phyloP scores from a whole-genome alignment of 2,113 vertebrate genomes.

The Callospermophilus lateralis region DNA sequence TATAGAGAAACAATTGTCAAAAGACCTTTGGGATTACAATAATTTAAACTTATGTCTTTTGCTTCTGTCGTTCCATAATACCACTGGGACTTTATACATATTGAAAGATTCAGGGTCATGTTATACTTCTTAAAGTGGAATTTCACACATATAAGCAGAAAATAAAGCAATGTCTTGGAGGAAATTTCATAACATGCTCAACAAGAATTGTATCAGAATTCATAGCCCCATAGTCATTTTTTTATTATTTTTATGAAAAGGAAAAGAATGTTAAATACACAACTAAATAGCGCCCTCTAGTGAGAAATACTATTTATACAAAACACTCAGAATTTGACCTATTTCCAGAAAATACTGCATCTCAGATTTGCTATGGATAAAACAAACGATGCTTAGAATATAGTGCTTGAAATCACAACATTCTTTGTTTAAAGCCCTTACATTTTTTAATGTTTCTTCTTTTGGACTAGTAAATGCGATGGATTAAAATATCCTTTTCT shows the following conservation, averaged over 20 bases:
- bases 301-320: neutral
- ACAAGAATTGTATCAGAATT: constrained; percentile 81
- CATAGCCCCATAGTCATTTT: constrained; percentile 16
- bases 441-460: neutral
- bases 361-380: constrained; percentile 28
- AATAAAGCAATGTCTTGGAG: constrained; percentile 86
- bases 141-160: constrained; percentile 88
- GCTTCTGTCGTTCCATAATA: constrained; percentile 49
- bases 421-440: neutral
- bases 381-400: neutral
- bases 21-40: constrained; percentile 77
- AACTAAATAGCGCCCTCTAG: constrained; percentile 87
- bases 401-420: neutral
- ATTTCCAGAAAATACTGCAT: neutral
- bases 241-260: constrained; percentile 63
- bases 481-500: neutral
- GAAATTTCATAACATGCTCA: constrained; percentile 84
- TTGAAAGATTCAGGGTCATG: constrained; percentile 82
- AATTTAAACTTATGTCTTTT: constrained; percentile 84
- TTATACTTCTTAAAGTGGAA: constrained; percentile 85
- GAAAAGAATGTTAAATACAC: constrained; percentile 66
- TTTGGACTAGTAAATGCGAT: neutral
- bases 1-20: constrained; percentile 77
- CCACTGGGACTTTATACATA: constrained; percentile 79
- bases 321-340: neutral